Evolutionary conservation across 2,797 vertebrate species (phyloP), one percentile per base, ranked within the genome.

Genomic region (Champsocephalus gunnari): DNA sequence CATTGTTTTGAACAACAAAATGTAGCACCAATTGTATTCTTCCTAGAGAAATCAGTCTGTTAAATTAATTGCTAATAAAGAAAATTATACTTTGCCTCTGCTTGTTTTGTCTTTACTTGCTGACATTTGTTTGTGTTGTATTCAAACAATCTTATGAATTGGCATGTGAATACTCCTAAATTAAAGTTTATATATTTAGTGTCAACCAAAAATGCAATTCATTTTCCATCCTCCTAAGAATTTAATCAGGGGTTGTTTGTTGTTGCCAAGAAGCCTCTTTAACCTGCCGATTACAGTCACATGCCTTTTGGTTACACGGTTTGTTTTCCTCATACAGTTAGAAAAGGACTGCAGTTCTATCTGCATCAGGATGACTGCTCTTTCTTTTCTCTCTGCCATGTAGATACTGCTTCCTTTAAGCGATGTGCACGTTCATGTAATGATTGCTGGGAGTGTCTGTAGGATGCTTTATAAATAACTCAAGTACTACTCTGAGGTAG

Each of bases 381-480:
- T 69, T 44, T 79, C 51, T 68, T 51, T 68, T 58, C 65, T 47
- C 28, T 56, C 58, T 63, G 44, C 53, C 41, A 61, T 75, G 73
- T 65, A 73, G 61, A 75, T 59, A 71, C 57, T 57, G 61, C 63
- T 60, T 54, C 75, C 77, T 85, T 80, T 76, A 83, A 83, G 75
- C 12, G 12, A 80, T 54, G 71, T 81, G 77, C 75, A 79, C 59
- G 62, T 83, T 83, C 75, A 87, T 69, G 47, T 73, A 64, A 67
- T 82, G 87, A 81, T 53, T 63, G 73, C 74, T 21, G 28, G 70
- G 65, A 73, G 66, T 51, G 80, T 6, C 43, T 88, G 84, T 88
- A 83, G 81, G 80, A 86, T 66, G 80, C 83, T 85, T 87, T 87
- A 93, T 78, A 90, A 90, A 92, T 91, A 92, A 90, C 86, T 87